Conservation (phyloP, 2,113 vertebrate species). For the Seriola quinqueradiata region DNA sequence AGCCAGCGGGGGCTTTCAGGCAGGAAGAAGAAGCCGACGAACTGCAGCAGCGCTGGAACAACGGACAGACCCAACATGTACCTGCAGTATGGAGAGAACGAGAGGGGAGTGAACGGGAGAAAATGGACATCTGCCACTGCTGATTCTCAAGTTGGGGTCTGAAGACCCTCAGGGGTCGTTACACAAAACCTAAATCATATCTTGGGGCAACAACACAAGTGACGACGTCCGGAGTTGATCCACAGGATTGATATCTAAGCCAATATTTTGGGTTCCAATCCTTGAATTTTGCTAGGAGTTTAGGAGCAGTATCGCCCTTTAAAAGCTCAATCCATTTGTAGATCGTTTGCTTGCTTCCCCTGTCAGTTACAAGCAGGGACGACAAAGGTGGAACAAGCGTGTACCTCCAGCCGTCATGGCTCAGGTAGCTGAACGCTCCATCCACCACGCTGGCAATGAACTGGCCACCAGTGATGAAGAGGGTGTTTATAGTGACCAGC, state of each 20-base stretch:
- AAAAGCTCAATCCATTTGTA: no score
- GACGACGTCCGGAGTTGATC: no score
- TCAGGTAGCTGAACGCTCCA: slow-evolving; percentile 94
- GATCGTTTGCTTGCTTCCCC: no score
- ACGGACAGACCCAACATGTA: slow-evolving; percentile 96
- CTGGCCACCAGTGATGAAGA: slow-evolving; percentile 99
- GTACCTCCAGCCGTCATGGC: slow-evolving; percentile 93
- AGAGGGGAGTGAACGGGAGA: no score
- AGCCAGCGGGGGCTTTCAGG: slow-evolving; percentile 98
- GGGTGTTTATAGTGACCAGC: slow-evolving; percentile 94
- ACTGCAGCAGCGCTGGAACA: slow-evolving; percentile 92
- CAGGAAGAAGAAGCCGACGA: slow-evolving; percentile 94
- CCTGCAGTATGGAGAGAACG: slow-evolving; percentile 70
- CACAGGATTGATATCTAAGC: not conserved
- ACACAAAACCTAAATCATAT: not conserved
- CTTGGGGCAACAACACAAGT: not conserved
- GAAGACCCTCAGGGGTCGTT: no score
- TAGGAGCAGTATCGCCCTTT: no score
- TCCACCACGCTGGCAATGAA: slow-evolving; percentile 94
- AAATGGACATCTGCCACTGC: not conserved
- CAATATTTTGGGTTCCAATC: not conserved
- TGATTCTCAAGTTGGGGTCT: no score
- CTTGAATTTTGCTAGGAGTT: no score
- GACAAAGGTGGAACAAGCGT: slow-evolving; percentile 12
- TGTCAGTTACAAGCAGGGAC: no score